Evolutionary conservation across 1,140 invertebrate genomes (phyloP).

Genomic region (Papilio polytes): DNA sequence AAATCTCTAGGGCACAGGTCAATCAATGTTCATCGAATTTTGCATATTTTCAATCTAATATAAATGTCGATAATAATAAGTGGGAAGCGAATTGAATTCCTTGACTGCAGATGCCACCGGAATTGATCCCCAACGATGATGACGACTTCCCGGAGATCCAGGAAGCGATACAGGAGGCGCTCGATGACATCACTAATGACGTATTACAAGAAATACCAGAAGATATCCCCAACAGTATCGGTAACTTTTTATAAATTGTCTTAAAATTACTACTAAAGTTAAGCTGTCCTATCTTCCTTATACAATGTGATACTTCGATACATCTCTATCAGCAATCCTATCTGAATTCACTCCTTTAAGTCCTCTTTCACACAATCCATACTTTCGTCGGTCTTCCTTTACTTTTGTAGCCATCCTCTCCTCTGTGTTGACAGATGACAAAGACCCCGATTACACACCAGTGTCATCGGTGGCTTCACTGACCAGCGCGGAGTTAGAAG

Average conservation of each 20-base stretch:
- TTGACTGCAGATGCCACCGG: conserved; percentile 47
- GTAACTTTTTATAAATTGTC: conserved; percentile 18
- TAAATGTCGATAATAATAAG: no score
- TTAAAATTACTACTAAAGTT: background rate
- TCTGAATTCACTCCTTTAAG: no score
- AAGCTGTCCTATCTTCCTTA: no score
- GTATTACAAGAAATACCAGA: conserved; percentile 50
- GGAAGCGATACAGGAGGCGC: conserved; percentile 44
- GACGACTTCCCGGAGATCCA: conserved; percentile 40
- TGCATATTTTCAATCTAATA: no score
- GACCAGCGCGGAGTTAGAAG: conserved; percentile 48
- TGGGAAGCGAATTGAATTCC: background rate
- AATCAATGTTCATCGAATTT: no score
- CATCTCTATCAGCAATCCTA: no score
- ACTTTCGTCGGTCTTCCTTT: no score
- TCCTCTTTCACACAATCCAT: no score
- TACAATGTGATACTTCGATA: no score
- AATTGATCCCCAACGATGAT: conserved; percentile 45
- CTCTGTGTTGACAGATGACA: background rate
- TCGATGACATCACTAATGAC: conserved; percentile 42
- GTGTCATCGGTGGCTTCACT: conserved; percentile 1
- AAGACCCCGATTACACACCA: background rate
- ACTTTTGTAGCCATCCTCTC: no score
- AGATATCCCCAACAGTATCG: conserved; percentile 46
- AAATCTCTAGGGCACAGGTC: no score